phyloP scores from a whole-genome alignment of 2,113 vertebrate species.

The Vanacampus margaritifer region DNA sequence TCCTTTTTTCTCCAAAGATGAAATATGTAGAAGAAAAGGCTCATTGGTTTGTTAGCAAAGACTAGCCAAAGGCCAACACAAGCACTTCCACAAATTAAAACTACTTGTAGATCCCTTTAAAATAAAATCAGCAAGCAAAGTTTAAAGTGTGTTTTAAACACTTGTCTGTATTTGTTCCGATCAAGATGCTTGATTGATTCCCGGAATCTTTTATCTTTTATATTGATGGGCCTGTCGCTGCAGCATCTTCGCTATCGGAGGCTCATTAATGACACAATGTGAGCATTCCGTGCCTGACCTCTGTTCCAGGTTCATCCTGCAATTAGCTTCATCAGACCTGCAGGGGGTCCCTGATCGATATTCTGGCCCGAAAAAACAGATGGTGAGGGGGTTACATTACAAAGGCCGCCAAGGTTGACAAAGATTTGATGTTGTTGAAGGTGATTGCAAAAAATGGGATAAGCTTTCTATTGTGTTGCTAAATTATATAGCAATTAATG shows the following conservation, averaged over 20 bases:
- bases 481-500: not conserved
- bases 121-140: slow-evolving; percentile 13
- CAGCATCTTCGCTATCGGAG: slow-evolving; percentile 19
- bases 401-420: not conserved
- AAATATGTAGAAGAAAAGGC: slow-evolving; percentile 16
- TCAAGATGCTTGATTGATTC: slow-evolving; percentile 31
- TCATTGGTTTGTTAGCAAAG: slow-evolving; percentile 25
- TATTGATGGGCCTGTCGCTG: slow-evolving; percentile 17
- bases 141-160: slow-evolving; percentile 23
- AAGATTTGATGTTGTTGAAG: not conserved
- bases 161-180: slow-evolving; percentile 32
- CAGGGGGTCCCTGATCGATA: slow-evolving; percentile 47
- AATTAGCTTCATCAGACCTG: slow-evolving; percentile 40
- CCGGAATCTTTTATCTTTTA: slow-evolving; percentile 38
- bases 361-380: slow-evolving; percentile 7
- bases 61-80: not conserved
- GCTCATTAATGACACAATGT: slow-evolving; percentile 47
- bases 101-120: slow-evolving; percentile 27
- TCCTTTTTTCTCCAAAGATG: slow-evolving; percentile 25
- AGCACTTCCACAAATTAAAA: slow-evolving; percentile 46
- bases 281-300: slow-evolving; percentile 34
- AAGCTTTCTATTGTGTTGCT: not conserved
- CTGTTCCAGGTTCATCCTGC: slow-evolving; percentile 29
- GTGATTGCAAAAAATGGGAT: not conserved
- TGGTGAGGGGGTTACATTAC: not conserved